These are phyloP conservation scores for Sceloporus undulatus DNA, from an alignment of 2,113 vertebrate species.

Conservation along the genomic window DNA sequence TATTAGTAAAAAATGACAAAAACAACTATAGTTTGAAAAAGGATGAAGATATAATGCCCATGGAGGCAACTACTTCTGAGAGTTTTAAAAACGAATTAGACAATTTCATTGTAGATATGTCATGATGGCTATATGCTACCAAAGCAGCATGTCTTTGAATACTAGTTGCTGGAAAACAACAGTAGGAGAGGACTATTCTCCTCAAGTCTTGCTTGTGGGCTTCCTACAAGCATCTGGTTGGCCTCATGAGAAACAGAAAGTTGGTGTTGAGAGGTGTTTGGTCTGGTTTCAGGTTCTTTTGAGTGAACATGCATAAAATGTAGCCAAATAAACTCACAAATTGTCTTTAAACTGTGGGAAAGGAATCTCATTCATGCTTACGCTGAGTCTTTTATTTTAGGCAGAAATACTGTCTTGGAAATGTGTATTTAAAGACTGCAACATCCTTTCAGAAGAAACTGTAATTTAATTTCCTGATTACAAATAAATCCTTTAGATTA, in stretches of 20 bases:
- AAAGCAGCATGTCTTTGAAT: not conserved
- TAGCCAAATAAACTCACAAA: not conserved
- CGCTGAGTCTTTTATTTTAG: not conserved
- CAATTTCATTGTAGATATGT: not conserved
- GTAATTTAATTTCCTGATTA: not conserved
- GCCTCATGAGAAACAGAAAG: not conserved
- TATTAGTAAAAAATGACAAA: too few species aligned
- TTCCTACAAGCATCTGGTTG: not conserved
- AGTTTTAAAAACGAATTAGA: not conserved
- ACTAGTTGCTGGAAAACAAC: not conserved
- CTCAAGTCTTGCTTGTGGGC: not conserved
- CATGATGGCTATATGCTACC: not conserved
- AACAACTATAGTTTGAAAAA: too few species aligned
- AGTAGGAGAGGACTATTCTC: not conserved
- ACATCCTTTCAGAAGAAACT: not conserved
- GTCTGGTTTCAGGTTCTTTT: not conserved
- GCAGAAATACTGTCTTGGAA: not conserved
- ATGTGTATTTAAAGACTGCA: not conserved
- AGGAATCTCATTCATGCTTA: constrained; percentile 6
- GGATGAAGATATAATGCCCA: too few species aligned
- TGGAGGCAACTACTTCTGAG: not conserved
- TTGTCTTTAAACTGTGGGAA: not conserved
- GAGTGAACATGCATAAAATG: not conserved
- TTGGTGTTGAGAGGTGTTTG: not conserved
- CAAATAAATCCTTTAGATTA: not conserved